A percentile compares a stretch with the other conserved stretches of the same genome.
Evolutionary conservation across 2,113 vertebrate genomes (phyloP).

Genomic region (Pollachius pollachius): DNA sequence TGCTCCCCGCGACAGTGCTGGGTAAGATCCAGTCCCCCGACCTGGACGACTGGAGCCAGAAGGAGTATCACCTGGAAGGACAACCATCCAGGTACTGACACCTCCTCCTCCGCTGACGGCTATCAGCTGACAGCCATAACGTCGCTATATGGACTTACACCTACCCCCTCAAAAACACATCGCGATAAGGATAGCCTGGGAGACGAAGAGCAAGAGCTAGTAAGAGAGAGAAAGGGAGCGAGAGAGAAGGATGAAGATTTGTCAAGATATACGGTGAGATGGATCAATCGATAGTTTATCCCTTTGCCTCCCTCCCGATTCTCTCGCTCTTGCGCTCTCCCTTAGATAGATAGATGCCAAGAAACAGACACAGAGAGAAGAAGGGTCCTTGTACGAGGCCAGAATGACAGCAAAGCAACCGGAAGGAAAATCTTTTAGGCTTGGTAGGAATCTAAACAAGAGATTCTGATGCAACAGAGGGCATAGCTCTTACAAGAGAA

Average conservation of each 20-base stretch:
- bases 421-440: no score
- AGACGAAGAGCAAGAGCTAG: background rate
- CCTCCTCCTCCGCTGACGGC: slow-evolving; percentile 36
- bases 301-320: background rate
- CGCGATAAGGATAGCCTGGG: background rate
- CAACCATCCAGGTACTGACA: slow-evolving; percentile 77
- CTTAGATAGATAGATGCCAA: no score
- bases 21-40: slow-evolving; percentile 83
- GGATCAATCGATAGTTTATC: no score
- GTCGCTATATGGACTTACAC: no score
- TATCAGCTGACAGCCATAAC: background rate
- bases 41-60: slow-evolving; percentile 85
- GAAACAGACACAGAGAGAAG: no score
- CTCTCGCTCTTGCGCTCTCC: no score
- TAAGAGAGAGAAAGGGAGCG: background rate
- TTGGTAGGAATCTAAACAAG: no score
- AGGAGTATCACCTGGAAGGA: slow-evolving; percentile 83
- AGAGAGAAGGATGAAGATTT: background rate
- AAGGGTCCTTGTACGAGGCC: no score
- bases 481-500: no score
- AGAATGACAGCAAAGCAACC: no score
- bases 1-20: slow-evolving; percentile 74
- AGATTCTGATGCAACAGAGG: no score
- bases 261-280: no score
- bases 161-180: background rate